Base-by-base conservation (phyloP, 2,113 vertebrate genomes). In the Seriola aureovittata region DNA sequence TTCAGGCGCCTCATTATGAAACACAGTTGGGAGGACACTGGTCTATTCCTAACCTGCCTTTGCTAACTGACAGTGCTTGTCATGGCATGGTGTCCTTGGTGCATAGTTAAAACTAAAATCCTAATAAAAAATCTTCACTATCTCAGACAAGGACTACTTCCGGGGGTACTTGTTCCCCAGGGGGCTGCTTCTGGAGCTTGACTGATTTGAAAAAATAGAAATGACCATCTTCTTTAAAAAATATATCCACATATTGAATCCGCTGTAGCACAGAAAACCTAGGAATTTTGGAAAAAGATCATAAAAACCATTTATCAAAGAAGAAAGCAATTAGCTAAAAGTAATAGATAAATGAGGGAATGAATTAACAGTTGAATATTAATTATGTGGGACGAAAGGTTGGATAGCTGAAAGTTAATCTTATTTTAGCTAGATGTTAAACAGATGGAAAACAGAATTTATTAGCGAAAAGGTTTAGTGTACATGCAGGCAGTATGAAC, bases 1-100 rank as follows among this genome's bases (percentile, higher is more conserved):
- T 85, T 86, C 85, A 78, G 90, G 75, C 88, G 72, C 86, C 89
- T 93, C 91, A 89, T 93, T 90, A 92, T 67, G 60, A 87, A 89
- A 69, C 11, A 44, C 88, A 81, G 75, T 11, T 82, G 89, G 89
- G 86, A 90, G 75, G 44, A 6, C 9, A 16, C 25, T 21, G 57
- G 66, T 82, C 77, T 84, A 66, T 80, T 84, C 71, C 65, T 71
- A 62, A 79, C 73, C 52, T 58, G 67, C 12, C 8, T 65, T 36
- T 68, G 25, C 68, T 83, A 46, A 58, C 79, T 83, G 82, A 78
- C 81, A 76, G 2, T 52, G 11, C 34, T 67, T 19, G 59, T 80
- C 85, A 84, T 4, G 13, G 59, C 23, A 29, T 10, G 42, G 64
- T 58, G n/a, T 74, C 70, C 79, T 75, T 58, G 0, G 52, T 59